These are phyloP conservation scores for Cartodere bifasciata DNA, from an alignment of 2,888 invertebrate genomes.

Conservation along the genomic window DNA sequence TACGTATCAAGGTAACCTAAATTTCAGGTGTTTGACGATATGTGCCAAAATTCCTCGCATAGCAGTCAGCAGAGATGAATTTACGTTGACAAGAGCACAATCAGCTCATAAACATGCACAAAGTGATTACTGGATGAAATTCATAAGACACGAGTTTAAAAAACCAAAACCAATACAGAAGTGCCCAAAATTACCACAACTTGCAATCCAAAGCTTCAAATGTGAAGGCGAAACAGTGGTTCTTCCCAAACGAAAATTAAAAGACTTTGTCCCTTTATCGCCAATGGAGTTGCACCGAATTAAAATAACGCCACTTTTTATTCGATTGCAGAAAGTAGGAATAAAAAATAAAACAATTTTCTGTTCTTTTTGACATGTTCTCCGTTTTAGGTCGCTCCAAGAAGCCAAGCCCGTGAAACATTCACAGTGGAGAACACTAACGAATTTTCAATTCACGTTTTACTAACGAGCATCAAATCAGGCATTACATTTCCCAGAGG, in stretches of 20 bases:
- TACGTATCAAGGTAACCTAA: constrained; percentile 1
- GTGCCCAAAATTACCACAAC: too few relatives aligned
- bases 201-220: too few relatives aligned
- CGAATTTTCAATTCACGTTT: constrained; percentile 26
- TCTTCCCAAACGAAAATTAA: too few relatives aligned
- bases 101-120: too few relatives aligned
- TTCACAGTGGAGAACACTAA: constrained; percentile 32
- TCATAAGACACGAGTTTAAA: too few relatives aligned
- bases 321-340: constrained; percentile 23
- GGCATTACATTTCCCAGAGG: constrained; percentile 19
- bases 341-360: too few relatives aligned
- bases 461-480: constrained; percentile 15
- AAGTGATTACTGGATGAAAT: too few relatives aligned
- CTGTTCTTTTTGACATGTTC: too few relatives aligned
- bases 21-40: constrained; percentile 26
- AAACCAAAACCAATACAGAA: too few relatives aligned
- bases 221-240: too few relatives aligned
- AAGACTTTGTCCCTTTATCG: constrained; percentile 27
- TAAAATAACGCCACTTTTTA: constrained; percentile 29
- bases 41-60: constrained; percentile 24
- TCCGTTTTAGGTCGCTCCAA: constrained; percentile 22
- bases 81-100: constrained; percentile 18
- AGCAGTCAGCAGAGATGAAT: constrained; percentile 17
- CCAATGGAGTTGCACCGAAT: constrained; percentile 33
- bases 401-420: constrained; percentile 22